These are phyloP conservation scores for fruit fly (Drosophila melanogaster) DNA, from an alignment of 1,140 invertebrate species.

Conservation along the genomic window DNA sequence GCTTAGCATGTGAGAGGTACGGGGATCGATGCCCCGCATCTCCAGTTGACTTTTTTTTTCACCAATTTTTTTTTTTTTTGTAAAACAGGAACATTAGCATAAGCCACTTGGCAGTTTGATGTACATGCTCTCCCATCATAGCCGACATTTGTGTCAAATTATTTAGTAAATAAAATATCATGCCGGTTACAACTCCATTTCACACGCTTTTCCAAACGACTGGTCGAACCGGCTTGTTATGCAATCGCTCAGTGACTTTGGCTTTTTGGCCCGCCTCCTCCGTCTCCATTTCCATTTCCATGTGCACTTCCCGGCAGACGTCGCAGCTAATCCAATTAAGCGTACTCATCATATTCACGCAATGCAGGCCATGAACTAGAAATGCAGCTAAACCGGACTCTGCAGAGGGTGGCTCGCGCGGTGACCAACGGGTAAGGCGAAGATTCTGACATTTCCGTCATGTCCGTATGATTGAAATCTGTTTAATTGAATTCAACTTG, in stretches of 20 bases:
- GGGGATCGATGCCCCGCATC: constrained; percentile 90
- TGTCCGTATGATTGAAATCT: constrained; percentile 70
- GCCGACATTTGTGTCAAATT: constrained; percentile 47
- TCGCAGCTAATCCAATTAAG: constrained; percentile 74
- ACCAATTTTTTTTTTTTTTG: constrained; percentile 14
- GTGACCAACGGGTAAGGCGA: constrained; percentile 18
- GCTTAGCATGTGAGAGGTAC: constrained; percentile 93
- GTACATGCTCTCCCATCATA: constrained; percentile 36
- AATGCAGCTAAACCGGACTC: constrained; percentile 29
- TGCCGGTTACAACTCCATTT: constrained; percentile 61
- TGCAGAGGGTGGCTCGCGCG: constrained; percentile 8
- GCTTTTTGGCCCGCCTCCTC: constrained; percentile 33
- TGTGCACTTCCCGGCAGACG: constrained; percentile 60
- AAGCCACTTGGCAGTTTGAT: constrained; percentile 22
- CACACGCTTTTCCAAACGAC: constrained; percentile 50
- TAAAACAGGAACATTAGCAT: constrained; percentile 6
- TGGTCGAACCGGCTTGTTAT: constrained; percentile 48
- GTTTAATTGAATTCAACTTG: constrained; percentile 64
- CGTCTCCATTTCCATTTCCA: constrained; percentile 50
- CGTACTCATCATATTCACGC: constrained; percentile 74
- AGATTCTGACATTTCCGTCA: constrained; percentile 73
- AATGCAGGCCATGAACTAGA: constrained; percentile 77
- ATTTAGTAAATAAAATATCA: constrained; percentile 56
- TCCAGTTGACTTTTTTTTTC: constrained; percentile 25
- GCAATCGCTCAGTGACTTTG: constrained; percentile 60